Evolutionary conservation across 1,140 invertebrate genomes (phyloP).

Genomic region (Elymnias hypermnestra): DNA sequence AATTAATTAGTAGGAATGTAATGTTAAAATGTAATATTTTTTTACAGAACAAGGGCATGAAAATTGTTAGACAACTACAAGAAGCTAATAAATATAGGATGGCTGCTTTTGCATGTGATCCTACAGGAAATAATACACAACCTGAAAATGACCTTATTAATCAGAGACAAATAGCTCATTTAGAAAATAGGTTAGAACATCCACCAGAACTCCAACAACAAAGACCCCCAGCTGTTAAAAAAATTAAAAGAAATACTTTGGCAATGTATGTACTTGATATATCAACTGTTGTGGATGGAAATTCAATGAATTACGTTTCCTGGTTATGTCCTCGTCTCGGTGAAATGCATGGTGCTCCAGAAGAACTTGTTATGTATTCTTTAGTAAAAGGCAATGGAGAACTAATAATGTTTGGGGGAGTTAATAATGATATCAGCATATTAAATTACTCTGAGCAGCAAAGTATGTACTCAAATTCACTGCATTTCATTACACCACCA

Average conservation of each 20-base stretch:
- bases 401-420: constrained; percentile 95
- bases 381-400: constrained; percentile 93
- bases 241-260: constrained; percentile 79
- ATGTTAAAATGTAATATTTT: too few relatives aligned
- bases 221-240: constrained; percentile 59
- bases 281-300: constrained; percentile 80
- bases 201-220: constrained; percentile 42
- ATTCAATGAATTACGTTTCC: constrained; percentile 79
- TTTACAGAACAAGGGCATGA: constrained; percentile 70
- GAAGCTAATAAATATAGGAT: constrained; percentile 77
- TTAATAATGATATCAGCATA: constrained; percentile 83
- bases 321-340: constrained; percentile 86
- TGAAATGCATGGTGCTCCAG: constrained; percentile 82
- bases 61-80: constrained; percentile 69
- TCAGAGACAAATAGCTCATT: constrained; percentile 65
- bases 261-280: constrained; percentile 93
- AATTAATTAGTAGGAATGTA: too few relatives aligned
- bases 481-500: constrained; percentile 87
- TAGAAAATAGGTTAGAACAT: constrained; percentile 59
- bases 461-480: constrained; percentile 84
- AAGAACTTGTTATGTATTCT: constrained; percentile 93
- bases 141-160: constrained; percentile 65
- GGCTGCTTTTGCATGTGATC: constrained; percentile 78
- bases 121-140: constrained; percentile 49
- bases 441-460: constrained; percentile 74